Evolutionary conservation across 2,797 vertebrate species (phyloP).

Genomic region (Momotus momota): DNA sequence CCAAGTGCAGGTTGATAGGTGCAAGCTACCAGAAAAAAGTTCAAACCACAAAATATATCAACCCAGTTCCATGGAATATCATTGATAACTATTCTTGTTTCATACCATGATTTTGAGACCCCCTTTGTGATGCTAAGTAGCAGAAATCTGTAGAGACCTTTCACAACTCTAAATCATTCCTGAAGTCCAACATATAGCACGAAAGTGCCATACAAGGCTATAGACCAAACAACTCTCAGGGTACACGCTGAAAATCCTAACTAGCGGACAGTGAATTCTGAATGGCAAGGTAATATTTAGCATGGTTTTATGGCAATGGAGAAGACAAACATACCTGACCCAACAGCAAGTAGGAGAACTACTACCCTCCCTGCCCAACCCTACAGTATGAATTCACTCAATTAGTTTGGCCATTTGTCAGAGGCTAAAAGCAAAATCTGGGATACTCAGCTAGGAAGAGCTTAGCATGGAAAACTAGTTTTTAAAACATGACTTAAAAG

Average conservation of each 20-base stretch:
- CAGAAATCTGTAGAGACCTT: not conserved
- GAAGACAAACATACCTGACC: not conserved
- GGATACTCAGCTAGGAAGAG: not conserved
- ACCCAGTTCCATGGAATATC: not conserved
- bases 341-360: not conserved
- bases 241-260: not conserved
- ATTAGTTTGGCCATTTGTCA: not conserved
- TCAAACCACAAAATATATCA: not conserved
- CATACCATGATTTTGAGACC: not conserved
- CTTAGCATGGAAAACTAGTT: not conserved
- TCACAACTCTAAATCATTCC: not conserved
- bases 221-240: not conserved
- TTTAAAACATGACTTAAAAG: not conserved
- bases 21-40: not conserved
- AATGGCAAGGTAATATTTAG: not conserved
- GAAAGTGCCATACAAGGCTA: not conserved
- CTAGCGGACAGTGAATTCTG: not conserved
- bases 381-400: not conserved
- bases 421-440: not conserved
- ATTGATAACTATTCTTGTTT: not conserved
- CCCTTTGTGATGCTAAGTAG: not conserved
- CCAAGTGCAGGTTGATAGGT: not conserved
- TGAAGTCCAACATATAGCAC: not conserved
- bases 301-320: not conserved
- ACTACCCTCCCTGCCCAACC: not conserved